Base-by-base conservation (phyloP, 2,113 vertebrate genomes). In the Ceyx cyanopectus region DNA sequence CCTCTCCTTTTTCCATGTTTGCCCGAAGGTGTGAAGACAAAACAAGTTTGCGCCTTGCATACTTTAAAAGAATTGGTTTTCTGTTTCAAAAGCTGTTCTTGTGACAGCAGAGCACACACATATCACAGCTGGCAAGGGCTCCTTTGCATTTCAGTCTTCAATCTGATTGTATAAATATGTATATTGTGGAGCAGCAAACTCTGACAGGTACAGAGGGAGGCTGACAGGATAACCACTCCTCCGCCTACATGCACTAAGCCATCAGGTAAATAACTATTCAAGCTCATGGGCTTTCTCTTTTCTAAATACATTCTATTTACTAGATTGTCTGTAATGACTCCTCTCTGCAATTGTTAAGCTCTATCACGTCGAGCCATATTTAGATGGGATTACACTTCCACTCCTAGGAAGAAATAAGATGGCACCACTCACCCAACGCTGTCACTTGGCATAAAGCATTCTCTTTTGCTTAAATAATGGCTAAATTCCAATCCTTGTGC, bases 141-240 rank as follows among this genome's bases (percentile, higher is more conserved):
- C 84, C 85, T 80, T 73, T 0, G 0, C 78, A 37, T 48, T 48
- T 8, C 21, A 89, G 30, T 79, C 81, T 87, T 91, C 89, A 82
- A 66, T 85, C 84, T 85, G 11, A 45, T 17, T 60, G 63, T 80
- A 93, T 85, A 93, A 96, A 89, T 91, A 95, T 61, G 72, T 77
- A 63, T 57, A 61, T 6, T 46, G 43, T 0, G 0, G 61, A 92
- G 73, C 40, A 85, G 73, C 65, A 89, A 85, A 85, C 30, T 54
- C 85, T 82, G 94, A 89, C 92, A 91, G 84, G 72, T 74, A 87
- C 66, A 82, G 1, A 41, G 67, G 46, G 79, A 87, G n/a, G 63
- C 79, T 93, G 92, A 94, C 87, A 93, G 81, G 78, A 93, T 81
- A 96, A 92, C 89, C 87, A 80, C 84, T 81, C 75, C 89, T 87